A percentile compares a stretch with the other conserved stretches of the same genome.
Evolutionary conservation across 2,113 vertebrate genomes (phyloP).

Genomic region (Cepphus grylle): DNA sequence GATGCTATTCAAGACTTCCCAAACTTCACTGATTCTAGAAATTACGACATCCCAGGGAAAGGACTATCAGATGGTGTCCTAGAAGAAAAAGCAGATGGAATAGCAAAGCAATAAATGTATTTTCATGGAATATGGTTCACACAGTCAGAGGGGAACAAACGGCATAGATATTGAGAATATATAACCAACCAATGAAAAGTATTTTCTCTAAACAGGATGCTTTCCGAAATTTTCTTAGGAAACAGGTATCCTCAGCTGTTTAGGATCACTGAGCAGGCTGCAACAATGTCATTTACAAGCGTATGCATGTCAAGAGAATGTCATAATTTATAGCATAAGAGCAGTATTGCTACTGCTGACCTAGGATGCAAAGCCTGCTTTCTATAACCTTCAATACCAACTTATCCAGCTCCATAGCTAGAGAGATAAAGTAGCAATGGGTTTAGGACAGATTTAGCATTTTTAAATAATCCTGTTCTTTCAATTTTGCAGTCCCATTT

Average conservation of each 20-base stretch:
- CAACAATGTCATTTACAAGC: neutral
- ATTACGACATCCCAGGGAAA: neutral
- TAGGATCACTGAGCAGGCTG: neutral
- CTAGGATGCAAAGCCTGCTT: neutral
- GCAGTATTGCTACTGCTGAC: neutral
- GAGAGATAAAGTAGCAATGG: neutral
- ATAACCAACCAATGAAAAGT: neutral
- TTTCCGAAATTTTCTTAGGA: neutral
- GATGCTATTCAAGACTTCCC: neutral
- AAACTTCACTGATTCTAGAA: neutral
- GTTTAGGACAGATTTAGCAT: neutral
- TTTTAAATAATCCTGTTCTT: constrained; percentile 11
- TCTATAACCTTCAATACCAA: neutral
- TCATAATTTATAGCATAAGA: neutral
- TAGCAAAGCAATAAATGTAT: neutral
- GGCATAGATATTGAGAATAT: neutral
- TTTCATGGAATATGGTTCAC: neutral
- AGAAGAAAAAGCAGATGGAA: neutral
- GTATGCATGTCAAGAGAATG: neutral
- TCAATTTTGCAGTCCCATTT: neutral
- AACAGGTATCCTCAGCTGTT: neutral
- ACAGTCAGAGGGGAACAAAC: neutral
- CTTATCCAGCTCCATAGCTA: neutral
- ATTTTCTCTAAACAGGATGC: neutral
- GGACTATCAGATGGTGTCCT: neutral